Evolutionary conservation across 2,888 invertebrate species (phyloP), one percentile per base, ranked within the genome.

Genomic region (Idaea biselata): DNA sequence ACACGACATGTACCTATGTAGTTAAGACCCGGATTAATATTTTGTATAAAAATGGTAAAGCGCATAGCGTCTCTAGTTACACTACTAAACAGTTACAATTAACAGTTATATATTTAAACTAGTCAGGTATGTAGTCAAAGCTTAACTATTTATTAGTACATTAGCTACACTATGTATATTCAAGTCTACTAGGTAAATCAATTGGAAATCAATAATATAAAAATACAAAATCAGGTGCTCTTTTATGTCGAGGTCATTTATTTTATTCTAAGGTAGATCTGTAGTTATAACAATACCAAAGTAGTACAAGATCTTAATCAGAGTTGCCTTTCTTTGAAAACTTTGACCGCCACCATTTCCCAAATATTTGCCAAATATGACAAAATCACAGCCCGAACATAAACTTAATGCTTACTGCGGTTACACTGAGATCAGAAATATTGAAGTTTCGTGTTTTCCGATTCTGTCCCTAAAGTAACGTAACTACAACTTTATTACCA

Each of bases 361-460:
- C 60, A 17, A 61, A 67, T 64, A 56, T 59, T 68, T 32, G 68
- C 67, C 64, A 68, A 70, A 76, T 76, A 79, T 72, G 70, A 73
- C 67, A 73, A 75, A 78, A 83, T 86, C 86, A 87, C 87, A 86
- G 87, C 86, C 86, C 73, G 77, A 83, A 84, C 75, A 77, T 78
- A 82, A 79, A 72, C 74, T 74, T 76, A 81, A 81, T 73, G 71
- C 71, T 73, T 78, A 78, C 71, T 77, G 79, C 73, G 76, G 76
- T 72, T 77, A 77, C 72, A 78, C 71, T 83, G 85, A 86, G 86
- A 86, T 86, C 86, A 80, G 73, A 78, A 71, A 75, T 69, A 77
- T 80, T 77, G 80, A 78, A 80, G 78, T 80, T 79, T 76, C 77
- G 78, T 78, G 65, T 68, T 73, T 75, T 77, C 77, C 75, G 44